Conservation (phyloP, 2,888 invertebrate species). For the Rhogogaster chlorosoma region DNA sequence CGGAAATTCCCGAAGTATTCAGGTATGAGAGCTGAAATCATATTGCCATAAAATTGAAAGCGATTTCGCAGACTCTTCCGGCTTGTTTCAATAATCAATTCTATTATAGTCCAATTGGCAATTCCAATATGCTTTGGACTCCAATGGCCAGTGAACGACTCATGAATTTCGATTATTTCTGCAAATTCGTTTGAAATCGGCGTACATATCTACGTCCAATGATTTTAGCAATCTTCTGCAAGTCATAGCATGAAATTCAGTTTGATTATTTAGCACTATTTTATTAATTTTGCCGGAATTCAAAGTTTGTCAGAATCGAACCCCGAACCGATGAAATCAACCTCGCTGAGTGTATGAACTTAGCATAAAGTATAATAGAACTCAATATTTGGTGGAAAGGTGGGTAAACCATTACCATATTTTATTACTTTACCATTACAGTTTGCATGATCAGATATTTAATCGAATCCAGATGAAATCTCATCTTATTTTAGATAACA, state of each 20-base stretch:
- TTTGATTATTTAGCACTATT: background rate
- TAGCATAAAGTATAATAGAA: background rate
- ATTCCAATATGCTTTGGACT: background rate
- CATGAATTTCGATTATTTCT: background rate
- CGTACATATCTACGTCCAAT: background rate
- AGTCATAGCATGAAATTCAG: background rate
- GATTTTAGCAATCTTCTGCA: background rate
- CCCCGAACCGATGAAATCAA: too few relatives aligned
- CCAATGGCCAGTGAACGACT: background rate
- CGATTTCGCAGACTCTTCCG: background rate
- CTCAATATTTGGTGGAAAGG: background rate
- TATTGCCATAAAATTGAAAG: background rate
- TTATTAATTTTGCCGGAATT: background rate
- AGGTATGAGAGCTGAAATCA: background rate
- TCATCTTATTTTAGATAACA: background rate
- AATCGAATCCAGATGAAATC: background rate
- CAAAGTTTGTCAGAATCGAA: background rate
- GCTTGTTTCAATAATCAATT: slow-evolving; percentile 12
- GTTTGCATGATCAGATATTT: background rate
- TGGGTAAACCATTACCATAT: background rate
- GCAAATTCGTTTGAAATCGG: background rate
- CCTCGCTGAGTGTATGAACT: background rate
- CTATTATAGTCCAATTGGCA: background rate
- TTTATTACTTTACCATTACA: background rate
- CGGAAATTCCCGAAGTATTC: background rate